These are phyloP conservation scores for Harpalus rubripes DNA, from an alignment of 2,888 invertebrate genomes.

Conservation along the genomic window DNA sequence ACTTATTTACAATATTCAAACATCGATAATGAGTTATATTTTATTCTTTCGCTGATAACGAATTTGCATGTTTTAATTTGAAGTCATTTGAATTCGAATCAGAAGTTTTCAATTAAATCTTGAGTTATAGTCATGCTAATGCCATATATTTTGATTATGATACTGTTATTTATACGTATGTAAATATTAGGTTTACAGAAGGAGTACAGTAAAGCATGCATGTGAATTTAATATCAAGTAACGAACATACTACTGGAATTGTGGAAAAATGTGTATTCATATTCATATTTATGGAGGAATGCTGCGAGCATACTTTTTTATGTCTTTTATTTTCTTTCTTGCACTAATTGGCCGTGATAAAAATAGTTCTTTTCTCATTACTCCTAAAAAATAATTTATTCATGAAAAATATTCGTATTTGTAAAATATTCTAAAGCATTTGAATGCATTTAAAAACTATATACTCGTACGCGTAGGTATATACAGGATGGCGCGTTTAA, in stretches of 20 bases:
- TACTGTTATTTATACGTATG: conserved; percentile 36
- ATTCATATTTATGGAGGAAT: background rate
- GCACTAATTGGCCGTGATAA: background rate
- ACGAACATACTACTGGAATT: background rate
- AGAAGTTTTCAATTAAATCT: conserved; percentile 40
- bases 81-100: conserved; percentile 35
- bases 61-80: conserved; percentile 51
- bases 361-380: background rate
- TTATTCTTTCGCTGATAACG: background rate
- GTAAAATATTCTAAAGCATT: too few species aligned
- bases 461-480: too few species aligned
- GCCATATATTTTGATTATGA: conserved; percentile 29
- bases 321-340: background rate
- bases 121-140: conserved; percentile 25
- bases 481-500: too few species aligned
- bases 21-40: conserved; percentile 26
- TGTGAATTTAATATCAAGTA: background rate
- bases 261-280: background rate
- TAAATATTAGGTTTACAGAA: conserved; percentile 7
- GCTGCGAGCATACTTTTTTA: background rate
- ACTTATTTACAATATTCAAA: conserved; percentile 36
- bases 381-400: too few species aligned
- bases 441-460: too few species aligned
- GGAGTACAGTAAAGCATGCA: background rate
- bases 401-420: too few species aligned